phyloP scores from a whole-genome alignment of 2,113 vertebrate species.

The Festucalex cinctus region DNA sequence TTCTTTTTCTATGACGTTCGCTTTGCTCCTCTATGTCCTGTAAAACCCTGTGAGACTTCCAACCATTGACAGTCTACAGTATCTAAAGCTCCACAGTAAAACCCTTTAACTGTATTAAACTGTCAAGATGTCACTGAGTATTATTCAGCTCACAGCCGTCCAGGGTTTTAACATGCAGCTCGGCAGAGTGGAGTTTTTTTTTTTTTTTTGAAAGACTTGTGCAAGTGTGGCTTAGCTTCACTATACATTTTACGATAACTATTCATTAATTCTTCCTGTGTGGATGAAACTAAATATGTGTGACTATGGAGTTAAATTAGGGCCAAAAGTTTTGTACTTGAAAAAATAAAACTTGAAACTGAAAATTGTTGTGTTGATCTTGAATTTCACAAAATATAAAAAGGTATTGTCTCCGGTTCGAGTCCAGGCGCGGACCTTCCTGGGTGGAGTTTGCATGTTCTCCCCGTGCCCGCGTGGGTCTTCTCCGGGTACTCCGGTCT shows the following conservation, averaged over 20 bases:
- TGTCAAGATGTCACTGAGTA: slow-evolving; percentile 3
- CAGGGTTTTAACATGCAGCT: slow-evolving; percentile 1
- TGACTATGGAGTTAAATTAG: no score
- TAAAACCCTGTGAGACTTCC: neutral
- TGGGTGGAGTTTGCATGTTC: no score
- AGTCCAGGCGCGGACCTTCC: no score
- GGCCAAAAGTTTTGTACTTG: no score
- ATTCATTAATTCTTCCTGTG: no score
- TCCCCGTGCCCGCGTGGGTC: no score
- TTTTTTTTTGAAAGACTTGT: neutral
- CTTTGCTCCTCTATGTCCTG: neutral
- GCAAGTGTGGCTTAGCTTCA: neutral
- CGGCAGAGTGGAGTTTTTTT: neutral
- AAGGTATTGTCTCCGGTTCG: no score
- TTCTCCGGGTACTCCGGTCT: no score
- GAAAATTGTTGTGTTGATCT: no score
- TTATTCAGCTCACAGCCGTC: slow-evolving; percentile 2
- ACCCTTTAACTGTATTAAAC: slow-evolving; percentile 11
- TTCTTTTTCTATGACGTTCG: neutral
- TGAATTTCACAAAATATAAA: no score
- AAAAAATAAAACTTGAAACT: no score
- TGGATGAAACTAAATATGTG: no score
- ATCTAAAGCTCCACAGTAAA: neutral
- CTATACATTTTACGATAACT: neutral
- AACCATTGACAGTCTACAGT: slow-evolving; percentile 4